A percentile compares a stretch with the other conserved stretches of the same genome.
These are phyloP conservation scores for Drosophila malerkotliana DNA, from an alignment of 1,140 invertebrate genomes.

Conservation along the genomic window DNA sequence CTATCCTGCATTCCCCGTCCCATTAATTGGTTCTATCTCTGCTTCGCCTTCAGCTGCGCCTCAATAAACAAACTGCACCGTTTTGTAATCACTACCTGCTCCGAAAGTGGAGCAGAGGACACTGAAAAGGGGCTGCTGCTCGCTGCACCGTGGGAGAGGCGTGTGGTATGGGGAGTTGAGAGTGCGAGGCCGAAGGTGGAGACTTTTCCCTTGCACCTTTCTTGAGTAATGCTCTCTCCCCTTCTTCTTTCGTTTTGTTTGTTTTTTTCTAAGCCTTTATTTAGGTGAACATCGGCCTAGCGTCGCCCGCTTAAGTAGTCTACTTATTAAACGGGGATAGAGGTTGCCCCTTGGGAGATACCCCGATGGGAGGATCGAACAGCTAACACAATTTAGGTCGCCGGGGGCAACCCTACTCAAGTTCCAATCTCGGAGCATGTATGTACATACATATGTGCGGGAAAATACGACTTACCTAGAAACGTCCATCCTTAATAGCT, in stretches of 20 bases:
- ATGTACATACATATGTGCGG: no score
- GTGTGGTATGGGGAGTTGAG: neutral
- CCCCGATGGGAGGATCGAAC: neutral
- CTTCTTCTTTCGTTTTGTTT: slow-evolving; percentile 12
- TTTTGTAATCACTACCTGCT: slow-evolving; percentile 75
- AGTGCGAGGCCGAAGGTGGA: slow-evolving; percentile 13
- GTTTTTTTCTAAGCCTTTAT: slow-evolving; percentile 37
- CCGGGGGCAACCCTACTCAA: neutral
- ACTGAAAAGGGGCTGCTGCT: slow-evolving; percentile 25
- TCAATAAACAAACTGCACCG: slow-evolving; percentile 51
- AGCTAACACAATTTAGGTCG: slow-evolving; percentile 13
- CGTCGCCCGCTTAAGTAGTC: slow-evolving; percentile 21
- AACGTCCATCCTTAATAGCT: neutral
- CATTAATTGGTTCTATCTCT: slow-evolving; percentile 1
- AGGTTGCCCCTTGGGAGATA: neutral
- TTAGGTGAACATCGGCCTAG: slow-evolving; percentile 55
- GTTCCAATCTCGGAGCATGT: neutral
- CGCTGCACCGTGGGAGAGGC: neutral
- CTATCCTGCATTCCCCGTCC: neutral
- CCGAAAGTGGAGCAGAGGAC: slow-evolving; percentile 59
- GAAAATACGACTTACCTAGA: neutral
- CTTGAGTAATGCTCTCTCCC: neutral
- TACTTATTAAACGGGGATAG: slow-evolving; percentile 35
- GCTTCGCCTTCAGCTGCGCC: slow-evolving; percentile 12
- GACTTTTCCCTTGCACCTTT: neutral